phyloP scores from a whole-genome alignment of 2,797 vertebrate species.

The Melanotaenia parkinsoni region DNA sequence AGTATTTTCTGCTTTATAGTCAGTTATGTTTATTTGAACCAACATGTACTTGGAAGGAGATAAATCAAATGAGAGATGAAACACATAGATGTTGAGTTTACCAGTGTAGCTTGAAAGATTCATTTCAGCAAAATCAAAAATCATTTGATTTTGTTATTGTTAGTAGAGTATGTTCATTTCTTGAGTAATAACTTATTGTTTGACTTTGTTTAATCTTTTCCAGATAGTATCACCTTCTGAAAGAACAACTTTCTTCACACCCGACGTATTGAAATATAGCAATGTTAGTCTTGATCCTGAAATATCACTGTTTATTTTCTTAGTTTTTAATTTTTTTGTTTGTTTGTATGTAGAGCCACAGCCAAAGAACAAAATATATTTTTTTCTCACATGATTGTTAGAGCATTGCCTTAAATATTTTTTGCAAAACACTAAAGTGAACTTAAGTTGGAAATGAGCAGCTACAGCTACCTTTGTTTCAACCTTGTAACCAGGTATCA shows the following conservation, averaged over 20 bases:
- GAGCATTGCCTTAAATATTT: not conserved
- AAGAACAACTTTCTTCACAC: not conserved
- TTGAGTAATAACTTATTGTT: not conserved
- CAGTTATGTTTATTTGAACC: not conserved
- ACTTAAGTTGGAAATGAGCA: slow-evolving; percentile 32
- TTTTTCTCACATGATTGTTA: not conserved
- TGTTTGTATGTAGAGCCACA: not conserved
- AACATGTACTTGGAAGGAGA: not conserved
- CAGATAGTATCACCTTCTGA: not conserved
- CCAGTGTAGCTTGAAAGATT: not conserved
- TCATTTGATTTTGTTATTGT: not conserved
- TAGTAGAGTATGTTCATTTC: not conserved
- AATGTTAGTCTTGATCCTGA: not conserved
- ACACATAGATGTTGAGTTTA: not conserved
- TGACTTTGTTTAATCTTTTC: not conserved
- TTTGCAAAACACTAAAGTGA: not conserved
- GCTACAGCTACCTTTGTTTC: slow-evolving; percentile 53
- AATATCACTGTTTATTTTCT: not conserved
- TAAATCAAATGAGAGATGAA: not conserved
- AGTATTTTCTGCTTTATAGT: not conserved
- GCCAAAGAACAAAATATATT: not conserved
- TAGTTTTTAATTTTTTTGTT: not conserved
- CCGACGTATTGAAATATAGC: not conserved
- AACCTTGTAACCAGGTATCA: slow-evolving; percentile 69
- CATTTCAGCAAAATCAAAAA: too few species aligned